These are phyloP conservation scores for Epistrophe grossulariae DNA, from an alignment of 2,888 invertebrate genomes.

Conservation along the genomic window DNA sequence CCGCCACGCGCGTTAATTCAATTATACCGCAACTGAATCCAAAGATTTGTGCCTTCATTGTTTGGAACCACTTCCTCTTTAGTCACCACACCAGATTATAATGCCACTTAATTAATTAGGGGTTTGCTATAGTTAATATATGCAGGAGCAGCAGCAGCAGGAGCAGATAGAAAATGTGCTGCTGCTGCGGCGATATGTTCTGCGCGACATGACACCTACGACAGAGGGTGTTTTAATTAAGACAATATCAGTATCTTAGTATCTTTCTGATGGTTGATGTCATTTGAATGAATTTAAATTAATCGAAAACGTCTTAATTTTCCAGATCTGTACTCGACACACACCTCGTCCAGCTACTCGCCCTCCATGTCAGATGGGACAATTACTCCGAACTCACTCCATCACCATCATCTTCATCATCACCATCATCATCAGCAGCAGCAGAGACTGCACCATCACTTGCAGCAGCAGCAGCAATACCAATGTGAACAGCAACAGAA, in stretches of 20 bases:
- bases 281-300: slow-evolving; percentile 74
- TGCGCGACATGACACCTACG: slow-evolving; percentile 68
- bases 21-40: slow-evolving; percentile 64
- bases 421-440: slow-evolving; percentile 70
- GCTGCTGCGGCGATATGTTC: slow-evolving; percentile 10
- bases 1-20: slow-evolving; percentile 74
- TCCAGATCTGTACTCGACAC: slow-evolving; percentile 84
- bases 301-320: slow-evolving; percentile 71
- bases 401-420: slow-evolving; percentile 77
- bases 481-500: slow-evolving; percentile 72
- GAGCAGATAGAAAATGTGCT: not conserved
- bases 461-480: slow-evolving; percentile 55
- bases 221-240: slow-evolving; percentile 75
- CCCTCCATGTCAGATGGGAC: slow-evolving; percentile 84
- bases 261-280: slow-evolving; percentile 52
- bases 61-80: slow-evolving; percentile 75
- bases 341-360: slow-evolving; percentile 84
- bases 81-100: slow-evolving; percentile 70
- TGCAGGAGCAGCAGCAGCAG: slow-evolving; percentile 19
- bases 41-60: slow-evolving; percentile 73
- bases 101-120: slow-evolving; percentile 74
- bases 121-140: slow-evolving; percentile 44
- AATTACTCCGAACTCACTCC: slow-evolving; percentile 82
- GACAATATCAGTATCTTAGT: not conserved
- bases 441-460: slow-evolving; percentile 69